Base-by-base conservation (phyloP, 1,140 invertebrate species). In the Patella vulgata region DNA sequence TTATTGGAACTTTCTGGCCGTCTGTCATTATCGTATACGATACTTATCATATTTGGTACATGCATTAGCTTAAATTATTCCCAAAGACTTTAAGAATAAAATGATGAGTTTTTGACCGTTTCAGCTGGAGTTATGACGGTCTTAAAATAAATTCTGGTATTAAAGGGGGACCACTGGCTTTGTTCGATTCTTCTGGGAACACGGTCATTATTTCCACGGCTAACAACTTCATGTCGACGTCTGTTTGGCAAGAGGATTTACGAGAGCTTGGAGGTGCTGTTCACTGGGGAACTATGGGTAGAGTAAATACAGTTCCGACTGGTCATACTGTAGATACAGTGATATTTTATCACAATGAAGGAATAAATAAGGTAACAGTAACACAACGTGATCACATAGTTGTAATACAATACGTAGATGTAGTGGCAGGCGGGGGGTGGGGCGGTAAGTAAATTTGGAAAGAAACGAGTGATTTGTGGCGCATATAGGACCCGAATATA, bases 201-300 rank as follows among this genome's bases (percentile, higher is more conserved):
- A 1, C 46, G 1, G 46, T 48, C 14, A 23, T 48, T 8, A 68
- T 77, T 25, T 72, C 74, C 28, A 63, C 77, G 21, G 65, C 71
- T 48, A 67, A 46, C 25, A 33, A 69, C 25, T 78, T 78, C 48
- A 78, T 76, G 73, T 64, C 75, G 1, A 68, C 63, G 0, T 75
- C 73, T 8, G 55, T 66, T 19, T 63, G 59, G 50, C 36, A 53
- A 8, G 6, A 39, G 9, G 9, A 27, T 4, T 3, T 19, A 8
- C 8, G 42, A 12, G 43, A 6, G 21, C 30, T 14, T 9, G 39
- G 28, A 25, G 50, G 43, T 12, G 33, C 33, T 36, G 55, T 68
- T 28, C 50, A 65, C 42, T 75, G 66, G 55, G 77, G 77, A 17
- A 60, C 77, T 19, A 79, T 79, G 75, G 75, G 77, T 47, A 59